Base-by-base conservation (phyloP, 2,113 vertebrate species). In the Sciurus niger region DNA sequence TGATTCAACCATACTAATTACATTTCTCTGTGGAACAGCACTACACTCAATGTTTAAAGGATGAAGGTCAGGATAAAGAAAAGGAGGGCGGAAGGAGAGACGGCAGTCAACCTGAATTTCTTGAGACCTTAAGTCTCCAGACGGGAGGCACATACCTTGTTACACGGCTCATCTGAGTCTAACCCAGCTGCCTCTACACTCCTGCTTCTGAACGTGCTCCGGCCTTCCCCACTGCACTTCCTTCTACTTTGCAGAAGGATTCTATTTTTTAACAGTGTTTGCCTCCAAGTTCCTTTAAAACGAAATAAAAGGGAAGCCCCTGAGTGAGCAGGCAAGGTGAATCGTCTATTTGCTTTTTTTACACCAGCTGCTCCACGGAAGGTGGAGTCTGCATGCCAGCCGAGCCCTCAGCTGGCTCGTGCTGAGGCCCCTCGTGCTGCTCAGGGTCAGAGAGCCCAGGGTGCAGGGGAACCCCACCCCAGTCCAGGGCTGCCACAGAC, bases 121-220 rank as follows among this genome's bases (percentile, higher is more conserved):
- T 46, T 14, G 2, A 40, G 85, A 28, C 58, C 20, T 67, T 25
- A 74, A 20, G 28, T 34, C 48, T 30, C 4, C 18, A 32, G 55
- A 40, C 40, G 30, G 25, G 10, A 43, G 20, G 2, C 34, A 4
- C 17, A 18, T 25, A 22, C 1, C 34, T 18, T 2, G 18, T 18
- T 8, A 32, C 6, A 2, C 34, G 34, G 18, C 18, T 40, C 37
- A n/a, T 6, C 18, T 0, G 5, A 6, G 17, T n/a, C 17, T 22
- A 18, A 20, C 18, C 16, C 13, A 2, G 53, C 22, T 1, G 40
- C 8, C 40, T 17, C 28, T 2, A 14, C 34, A 18, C 3, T 22
- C 18, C 34, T 83, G 13, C 43, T 48, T 51, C 53, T 40, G 34
- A 14, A 63, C 7, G 63, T 0, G 18, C 34, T 12, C 89, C 8